A percentile compares a stretch with the other conserved stretches of the same genome.
These are phyloP conservation scores for Melanchra persicariae DNA, from an alignment of 2,888 invertebrate species.

Conservation along the genomic window DNA sequence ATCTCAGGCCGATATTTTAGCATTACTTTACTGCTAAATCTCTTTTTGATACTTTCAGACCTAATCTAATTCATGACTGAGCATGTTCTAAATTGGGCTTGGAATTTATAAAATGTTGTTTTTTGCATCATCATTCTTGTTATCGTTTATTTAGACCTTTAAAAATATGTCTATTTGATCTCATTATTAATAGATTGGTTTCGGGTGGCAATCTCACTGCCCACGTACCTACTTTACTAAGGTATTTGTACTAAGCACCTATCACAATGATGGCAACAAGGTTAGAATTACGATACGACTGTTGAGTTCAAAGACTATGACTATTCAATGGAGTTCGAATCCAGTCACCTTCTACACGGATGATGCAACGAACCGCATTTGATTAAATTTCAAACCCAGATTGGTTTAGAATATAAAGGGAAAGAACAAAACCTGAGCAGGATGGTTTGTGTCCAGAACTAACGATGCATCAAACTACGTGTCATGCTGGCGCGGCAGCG, in stretches of 20 bases:
- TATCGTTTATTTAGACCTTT: neutral
- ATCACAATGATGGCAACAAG: neutral
- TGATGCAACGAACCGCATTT: constrained; percentile 21
- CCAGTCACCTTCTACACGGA: neutral
- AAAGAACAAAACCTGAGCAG: constrained; percentile 15
- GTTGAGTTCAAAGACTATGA: neutral
- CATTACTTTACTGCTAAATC: neutral
- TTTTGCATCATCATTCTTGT: neutral
- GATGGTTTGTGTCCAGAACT: constrained; percentile 41
- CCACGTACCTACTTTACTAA: neutral
- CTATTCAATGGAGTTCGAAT: constrained; percentile 6
- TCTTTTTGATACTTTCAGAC: neutral
- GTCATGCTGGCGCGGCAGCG: constrained; percentile 22
- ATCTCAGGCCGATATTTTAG: neutral
- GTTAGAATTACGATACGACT: neutral
- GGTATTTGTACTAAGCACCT: neutral
- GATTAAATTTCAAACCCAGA: constrained; percentile 16
- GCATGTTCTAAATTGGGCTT: neutral
- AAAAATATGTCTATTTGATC: neutral
- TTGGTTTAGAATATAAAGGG: constrained; percentile 18
- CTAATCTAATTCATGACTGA: neutral
- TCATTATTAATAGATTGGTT: neutral
- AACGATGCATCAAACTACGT: constrained; percentile 42
- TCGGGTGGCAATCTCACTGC: neutral
- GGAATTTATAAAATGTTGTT: neutral